Conservation (phyloP, 2,888 invertebrate genomes). For the Conomelus anceps region DNA sequence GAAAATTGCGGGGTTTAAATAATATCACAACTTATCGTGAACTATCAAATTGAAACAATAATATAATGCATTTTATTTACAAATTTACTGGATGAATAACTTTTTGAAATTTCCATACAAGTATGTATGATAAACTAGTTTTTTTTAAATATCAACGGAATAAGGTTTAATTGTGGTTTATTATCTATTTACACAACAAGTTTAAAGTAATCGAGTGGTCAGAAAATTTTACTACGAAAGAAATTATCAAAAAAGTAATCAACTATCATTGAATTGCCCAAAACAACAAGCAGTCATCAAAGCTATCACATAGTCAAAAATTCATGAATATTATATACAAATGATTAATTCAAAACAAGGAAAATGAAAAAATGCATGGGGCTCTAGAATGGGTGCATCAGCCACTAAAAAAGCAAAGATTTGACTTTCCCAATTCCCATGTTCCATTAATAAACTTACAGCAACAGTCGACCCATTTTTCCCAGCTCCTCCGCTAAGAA, state of each 20-base stretch:
- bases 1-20: too few relatives aligned
- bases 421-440: not conserved
- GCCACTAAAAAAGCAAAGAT: not conserved
- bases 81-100: too few relatives aligned
- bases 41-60: too few relatives aligned
- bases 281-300: not conserved
- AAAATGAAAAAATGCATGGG: not conserved
- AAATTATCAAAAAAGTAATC: not conserved
- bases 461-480: slow-evolving; percentile 99
- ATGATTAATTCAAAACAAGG: not conserved
- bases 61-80: too few relatives aligned
- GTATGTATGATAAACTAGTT: too few relatives aligned
- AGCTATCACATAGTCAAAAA: not conserved
- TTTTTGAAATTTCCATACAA: too few relatives aligned
- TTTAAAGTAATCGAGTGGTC: not conserved
- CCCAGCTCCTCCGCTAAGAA: slow-evolving; percentile 66
- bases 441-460: slow-evolving; percentile 65
- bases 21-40: too few relatives aligned
- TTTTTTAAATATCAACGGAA: too few relatives aligned
- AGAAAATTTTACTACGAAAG: not conserved
- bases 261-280: not conserved
- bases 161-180: too few relatives aligned
- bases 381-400: not conserved
- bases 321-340: not conserved
- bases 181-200: not conserved